Percentiles rank a stretch among this genome's conserved stretches.
Evolutionary conservation across 2,888 invertebrate genomes (phyloP).

Genomic region (Ferrisia virgata): DNA sequence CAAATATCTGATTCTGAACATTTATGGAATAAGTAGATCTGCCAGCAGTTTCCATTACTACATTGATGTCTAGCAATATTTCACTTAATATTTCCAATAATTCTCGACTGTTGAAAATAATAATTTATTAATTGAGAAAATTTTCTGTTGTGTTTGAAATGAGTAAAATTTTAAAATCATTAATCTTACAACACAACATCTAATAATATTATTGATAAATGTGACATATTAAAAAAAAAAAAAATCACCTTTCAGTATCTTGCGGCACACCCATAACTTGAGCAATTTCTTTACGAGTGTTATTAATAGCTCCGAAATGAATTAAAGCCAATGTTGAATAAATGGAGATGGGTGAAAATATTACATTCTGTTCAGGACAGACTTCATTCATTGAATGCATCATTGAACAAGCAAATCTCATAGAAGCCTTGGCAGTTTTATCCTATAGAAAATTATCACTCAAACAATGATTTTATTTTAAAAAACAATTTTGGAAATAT

Average conservation of each 20-base stretch:
- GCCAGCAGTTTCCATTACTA: not conserved
- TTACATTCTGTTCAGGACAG: not conserved
- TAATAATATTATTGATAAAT: no score
- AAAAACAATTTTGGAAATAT: not conserved
- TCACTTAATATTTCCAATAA: not conserved
- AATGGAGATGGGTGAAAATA: not conserved
- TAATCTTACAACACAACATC: no score
- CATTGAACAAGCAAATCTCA: not conserved
- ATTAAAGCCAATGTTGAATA: not conserved
- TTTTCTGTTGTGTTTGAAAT: not conserved
- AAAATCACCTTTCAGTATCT: not conserved
- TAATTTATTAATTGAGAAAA: not conserved
- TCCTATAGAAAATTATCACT: not conserved
- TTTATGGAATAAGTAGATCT: not conserved
- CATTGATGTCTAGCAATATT: not conserved
- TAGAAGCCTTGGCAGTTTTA: not conserved
- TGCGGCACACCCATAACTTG: not conserved
- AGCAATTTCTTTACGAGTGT: not conserved
- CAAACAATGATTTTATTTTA: not conserved
- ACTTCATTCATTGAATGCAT: not conserved
- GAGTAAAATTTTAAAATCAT: no score
- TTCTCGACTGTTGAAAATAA: not conserved
- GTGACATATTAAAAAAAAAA: no score
- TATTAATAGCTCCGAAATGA: not conserved
- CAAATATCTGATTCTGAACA: not conserved